A percentile compares a stretch with the other conserved stretches of the same genome.
phyloP scores from a whole-genome alignment of 2,113 vertebrate species.

The Etia nguti region DNA sequence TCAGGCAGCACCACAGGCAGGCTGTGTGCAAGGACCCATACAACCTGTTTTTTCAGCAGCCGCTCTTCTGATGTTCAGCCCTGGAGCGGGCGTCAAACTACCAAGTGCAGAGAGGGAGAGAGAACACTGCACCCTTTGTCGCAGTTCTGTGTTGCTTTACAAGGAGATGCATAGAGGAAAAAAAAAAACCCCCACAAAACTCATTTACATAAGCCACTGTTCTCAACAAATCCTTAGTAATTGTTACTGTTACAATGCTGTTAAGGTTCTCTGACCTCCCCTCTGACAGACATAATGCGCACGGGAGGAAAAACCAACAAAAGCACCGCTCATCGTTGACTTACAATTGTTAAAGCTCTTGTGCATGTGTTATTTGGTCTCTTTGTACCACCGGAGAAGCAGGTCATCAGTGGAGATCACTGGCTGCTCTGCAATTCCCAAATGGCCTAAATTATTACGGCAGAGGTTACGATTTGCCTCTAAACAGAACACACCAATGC shows the following conservation, averaged over 20 bases:
- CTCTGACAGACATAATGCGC: slow-evolving; percentile 36
- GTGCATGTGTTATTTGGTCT: slow-evolving; percentile 39
- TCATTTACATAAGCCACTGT: slow-evolving; percentile 66
- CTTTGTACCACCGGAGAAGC: slow-evolving; percentile 43
- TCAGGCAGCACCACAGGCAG: slow-evolving; percentile 81
- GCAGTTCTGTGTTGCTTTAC: slow-evolving; percentile 51
- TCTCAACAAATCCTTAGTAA: slow-evolving; percentile 56
- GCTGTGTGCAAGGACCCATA: slow-evolving; percentile 76
- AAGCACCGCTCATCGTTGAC: slow-evolving; percentile 38
- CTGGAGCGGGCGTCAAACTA: slow-evolving; percentile 72
- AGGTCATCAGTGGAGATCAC: slow-evolving; percentile 39
- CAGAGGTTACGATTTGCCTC: slow-evolving; percentile 28
- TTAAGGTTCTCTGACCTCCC: slow-evolving; percentile 53
- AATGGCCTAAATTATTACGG: slow-evolving; percentile 40
- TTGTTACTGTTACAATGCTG: slow-evolving; percentile 50
- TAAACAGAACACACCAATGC: slow-evolving; percentile 49
- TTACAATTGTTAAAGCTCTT: slow-evolving; percentile 63
- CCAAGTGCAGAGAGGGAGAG: slow-evolving; percentile 34
- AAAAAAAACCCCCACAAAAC: slow-evolving; percentile 3
- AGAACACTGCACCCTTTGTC: slow-evolving; percentile 45
- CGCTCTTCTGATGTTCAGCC: slow-evolving; percentile 77
- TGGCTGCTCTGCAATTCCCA: slow-evolving; percentile 24
- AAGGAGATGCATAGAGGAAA: slow-evolving; percentile 44
- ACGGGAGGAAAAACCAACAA: slow-evolving; percentile 47
- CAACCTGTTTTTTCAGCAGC: slow-evolving; percentile 78